A percentile compares a stretch with the other conserved stretches of the same genome.
These are phyloP conservation scores for Echinometra lucunter DNA, from an alignment of 53 echinoderm and acorn worm species.

Conservation along the genomic window DNA sequence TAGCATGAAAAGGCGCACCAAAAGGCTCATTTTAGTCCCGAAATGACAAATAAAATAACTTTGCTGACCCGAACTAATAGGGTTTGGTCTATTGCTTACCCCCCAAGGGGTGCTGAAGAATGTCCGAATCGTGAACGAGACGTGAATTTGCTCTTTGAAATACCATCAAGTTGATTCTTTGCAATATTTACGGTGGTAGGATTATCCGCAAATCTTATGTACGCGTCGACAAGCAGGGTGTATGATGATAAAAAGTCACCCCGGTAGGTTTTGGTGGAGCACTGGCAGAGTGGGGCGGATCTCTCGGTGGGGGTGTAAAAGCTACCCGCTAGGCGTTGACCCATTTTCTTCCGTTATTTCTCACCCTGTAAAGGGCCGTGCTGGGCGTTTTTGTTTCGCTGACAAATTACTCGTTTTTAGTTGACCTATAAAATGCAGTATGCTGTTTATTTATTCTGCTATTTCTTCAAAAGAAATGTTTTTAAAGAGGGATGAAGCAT, in stretches of 20 bases:
- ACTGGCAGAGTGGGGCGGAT: neutral
- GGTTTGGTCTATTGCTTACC: neutral
- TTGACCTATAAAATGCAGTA: slow-evolving; percentile 23
- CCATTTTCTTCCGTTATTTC: neutral
- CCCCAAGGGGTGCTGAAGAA: neutral
- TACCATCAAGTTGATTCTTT: neutral
- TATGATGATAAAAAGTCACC: slow-evolving; percentile 17
- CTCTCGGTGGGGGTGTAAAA: neutral
- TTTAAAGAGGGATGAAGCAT: neutral
- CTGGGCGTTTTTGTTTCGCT: slow-evolving; percentile 16
- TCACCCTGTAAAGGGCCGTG: slow-evolving; percentile 28
- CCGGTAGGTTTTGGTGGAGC: neutral
- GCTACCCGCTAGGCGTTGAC: neutral
- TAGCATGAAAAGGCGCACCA: slow-evolving; percentile 19
- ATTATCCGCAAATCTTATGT: slow-evolving; percentile 14
- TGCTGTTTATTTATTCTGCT: neutral
- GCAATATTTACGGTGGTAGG: neutral
- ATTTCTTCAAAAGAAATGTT: neutral
- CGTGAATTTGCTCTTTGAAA: slow-evolving; percentile 11
- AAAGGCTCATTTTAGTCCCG: slow-evolving; percentile 25
- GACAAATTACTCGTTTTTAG: slow-evolving; percentile 3
- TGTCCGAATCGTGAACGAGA: neutral
- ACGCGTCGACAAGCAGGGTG: slow-evolving; percentile 5
- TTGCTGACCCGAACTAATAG: slow-evolving; percentile 47
- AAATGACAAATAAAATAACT: slow-evolving; percentile 26